Conservation (phyloP, 2,113 vertebrate species). For the Pampusana beccarii region DNA sequence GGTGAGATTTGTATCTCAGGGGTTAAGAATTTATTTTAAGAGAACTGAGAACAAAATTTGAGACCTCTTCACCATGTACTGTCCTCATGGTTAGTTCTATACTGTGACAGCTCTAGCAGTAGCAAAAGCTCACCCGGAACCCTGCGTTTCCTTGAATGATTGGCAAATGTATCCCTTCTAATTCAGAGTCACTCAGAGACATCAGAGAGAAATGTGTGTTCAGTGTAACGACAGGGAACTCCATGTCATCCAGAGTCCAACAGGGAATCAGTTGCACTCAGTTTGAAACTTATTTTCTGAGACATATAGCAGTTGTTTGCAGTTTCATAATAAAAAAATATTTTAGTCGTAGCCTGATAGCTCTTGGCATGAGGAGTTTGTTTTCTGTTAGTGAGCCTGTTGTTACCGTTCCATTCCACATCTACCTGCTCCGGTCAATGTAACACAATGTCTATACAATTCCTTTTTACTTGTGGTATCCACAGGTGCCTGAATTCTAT, state of each 20-base stretch:
- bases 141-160: not conserved
- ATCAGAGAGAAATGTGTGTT: accelerated
- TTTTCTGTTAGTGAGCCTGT: not conserved
- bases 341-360: not conserved
- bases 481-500: not conserved
- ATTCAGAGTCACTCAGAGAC: not conserved
- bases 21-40: not conserved
- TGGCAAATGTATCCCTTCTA: not conserved
- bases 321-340: not conserved
- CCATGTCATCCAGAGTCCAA: not conserved
- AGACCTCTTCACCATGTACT: not conserved
- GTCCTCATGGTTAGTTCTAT: not conserved
- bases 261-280: not conserved
- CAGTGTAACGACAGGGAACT: not conserved
- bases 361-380: not conserved
- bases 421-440: not conserved
- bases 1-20: not conserved
- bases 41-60: not conserved
- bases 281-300: not conserved
- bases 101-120: not conserved
- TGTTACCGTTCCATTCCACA: not conserved
- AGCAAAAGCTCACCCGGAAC: not conserved
- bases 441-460: not conserved
- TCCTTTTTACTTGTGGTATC: not conserved
- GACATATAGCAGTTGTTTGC: not conserved